These are phyloP conservation scores for Tympanuchus pallidicinctus DNA, from an alignment of 2,113 vertebrate genomes.

Conservation along the genomic window DNA sequence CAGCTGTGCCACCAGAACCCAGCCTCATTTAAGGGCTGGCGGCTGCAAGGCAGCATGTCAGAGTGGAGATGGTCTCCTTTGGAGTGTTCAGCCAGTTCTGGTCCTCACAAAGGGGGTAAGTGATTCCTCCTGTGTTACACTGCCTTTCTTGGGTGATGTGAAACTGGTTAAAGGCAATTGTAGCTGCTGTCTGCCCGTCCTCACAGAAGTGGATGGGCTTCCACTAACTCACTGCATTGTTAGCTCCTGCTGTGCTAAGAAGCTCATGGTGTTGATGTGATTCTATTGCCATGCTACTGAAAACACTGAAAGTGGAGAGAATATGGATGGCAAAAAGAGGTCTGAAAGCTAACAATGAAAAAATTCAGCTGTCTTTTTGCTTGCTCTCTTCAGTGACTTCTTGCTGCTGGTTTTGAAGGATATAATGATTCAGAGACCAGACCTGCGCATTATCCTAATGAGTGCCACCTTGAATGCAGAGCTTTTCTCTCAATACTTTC, in stretches of 20 bases:
- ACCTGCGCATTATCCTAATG: slow-evolving; percentile 94
- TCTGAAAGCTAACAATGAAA: not conserved
- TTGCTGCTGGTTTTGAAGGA: slow-evolving; percentile 94
- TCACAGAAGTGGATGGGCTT: not conserved
- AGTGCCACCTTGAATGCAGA: slow-evolving; percentile 95
- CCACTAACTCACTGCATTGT: not conserved
- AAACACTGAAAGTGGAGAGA: not conserved
- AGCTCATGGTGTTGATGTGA: not conserved
- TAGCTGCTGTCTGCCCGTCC: too few species aligned
- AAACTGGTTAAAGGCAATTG: too few species aligned
- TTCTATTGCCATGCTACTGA: not conserved
- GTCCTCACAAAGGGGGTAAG: too few species aligned
- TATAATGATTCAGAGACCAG: slow-evolving; percentile 86
- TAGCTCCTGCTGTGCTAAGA: not conserved
- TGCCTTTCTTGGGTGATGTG: too few species aligned
- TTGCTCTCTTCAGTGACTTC: slow-evolving; percentile 88
- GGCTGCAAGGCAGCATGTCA: too few species aligned
- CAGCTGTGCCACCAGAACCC: too few species aligned
- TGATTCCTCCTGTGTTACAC: too few species aligned
- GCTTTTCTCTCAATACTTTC: slow-evolving; percentile 94
- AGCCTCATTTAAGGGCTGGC: too few species aligned
- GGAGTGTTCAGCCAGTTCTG: too few species aligned
- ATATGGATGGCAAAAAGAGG: not conserved
- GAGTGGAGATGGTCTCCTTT: too few species aligned
- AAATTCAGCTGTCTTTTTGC: not conserved